Evolutionary conservation across 1,140 invertebrate species (phyloP).

Genomic region (Drosophila arawakana): DNA sequence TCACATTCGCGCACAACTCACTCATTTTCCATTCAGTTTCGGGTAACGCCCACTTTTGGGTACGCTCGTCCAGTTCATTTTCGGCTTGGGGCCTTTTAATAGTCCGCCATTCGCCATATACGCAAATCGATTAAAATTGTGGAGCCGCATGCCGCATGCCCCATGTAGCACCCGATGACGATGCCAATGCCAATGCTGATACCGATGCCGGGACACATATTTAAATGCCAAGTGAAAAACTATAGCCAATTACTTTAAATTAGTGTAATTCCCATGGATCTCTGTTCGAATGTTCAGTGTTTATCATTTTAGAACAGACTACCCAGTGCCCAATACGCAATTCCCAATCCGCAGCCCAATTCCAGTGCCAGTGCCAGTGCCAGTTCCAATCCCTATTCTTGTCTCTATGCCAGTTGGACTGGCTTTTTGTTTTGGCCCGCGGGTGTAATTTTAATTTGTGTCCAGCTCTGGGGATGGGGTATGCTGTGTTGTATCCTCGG

Average conservation of each 20-base stretch:
- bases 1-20: constrained; percentile 63
- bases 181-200: not conserved
- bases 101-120: constrained; percentile 81
- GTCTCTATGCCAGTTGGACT: constrained; percentile 17
- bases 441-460: constrained; percentile 84
- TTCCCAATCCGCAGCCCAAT: not conserved
- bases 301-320: constrained; percentile 71
- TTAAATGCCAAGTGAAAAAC: constrained; percentile 83
- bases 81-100: constrained; percentile 73
- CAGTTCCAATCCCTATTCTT: constrained; percentile 15
- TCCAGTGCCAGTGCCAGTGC: too few relatives aligned
- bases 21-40: constrained; percentile 83
- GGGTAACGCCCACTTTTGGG: constrained; percentile 81
- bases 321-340: not conserved
- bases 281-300: constrained; percentile 36
- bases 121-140: constrained; percentile 84
- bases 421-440: constrained; percentile 63
- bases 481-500: constrained; percentile 34
- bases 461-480: constrained; percentile 37
- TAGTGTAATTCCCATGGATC: constrained; percentile 83
- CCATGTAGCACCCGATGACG: not conserved
- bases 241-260: constrained; percentile 84
- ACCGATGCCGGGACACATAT: constrained; percentile 55
- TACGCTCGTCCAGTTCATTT: constrained; percentile 74
- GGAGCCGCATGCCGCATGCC: constrained; percentile 20